Percentiles rank a stretch among this genome's conserved stretches.
Conservation (phyloP, 1,140 invertebrate genomes). For the Orchestia grillus region DNA sequence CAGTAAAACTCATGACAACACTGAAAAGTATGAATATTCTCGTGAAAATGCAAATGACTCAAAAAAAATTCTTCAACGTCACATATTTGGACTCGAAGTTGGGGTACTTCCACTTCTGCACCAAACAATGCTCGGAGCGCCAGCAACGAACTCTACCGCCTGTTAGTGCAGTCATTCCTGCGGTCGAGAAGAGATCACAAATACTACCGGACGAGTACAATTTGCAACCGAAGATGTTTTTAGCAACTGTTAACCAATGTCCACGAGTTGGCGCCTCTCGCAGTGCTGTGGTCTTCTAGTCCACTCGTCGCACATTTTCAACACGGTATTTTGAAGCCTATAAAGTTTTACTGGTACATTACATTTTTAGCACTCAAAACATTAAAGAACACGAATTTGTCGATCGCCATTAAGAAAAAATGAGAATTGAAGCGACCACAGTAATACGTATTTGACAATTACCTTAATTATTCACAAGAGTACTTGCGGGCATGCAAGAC, state of each 20-base stretch:
- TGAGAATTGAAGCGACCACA: no score
- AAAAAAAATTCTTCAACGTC: background rate
- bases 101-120: background rate
- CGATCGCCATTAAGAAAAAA: no score
- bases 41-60: background rate
- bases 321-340: background rate
- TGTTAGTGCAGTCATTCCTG: background rate
- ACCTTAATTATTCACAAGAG: no score
- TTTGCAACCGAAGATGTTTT: background rate
- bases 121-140: no score
- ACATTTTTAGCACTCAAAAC: background rate
- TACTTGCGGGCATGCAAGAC: no score
- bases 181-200: background rate
- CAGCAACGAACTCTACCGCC: background rate
- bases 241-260: background rate
- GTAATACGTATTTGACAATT: no score
- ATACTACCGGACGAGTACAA: background rate
- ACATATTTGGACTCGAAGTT: background rate
- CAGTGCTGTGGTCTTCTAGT: no score
- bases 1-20: background rate
- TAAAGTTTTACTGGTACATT: background rate
- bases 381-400: background rate
- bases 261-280: background rate
- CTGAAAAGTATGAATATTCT: background rate
- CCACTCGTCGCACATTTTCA: background rate